Evolutionary conservation across 2,797 vertebrate genomes (phyloP).

Genomic region (Lagodon rhomboides): DNA sequence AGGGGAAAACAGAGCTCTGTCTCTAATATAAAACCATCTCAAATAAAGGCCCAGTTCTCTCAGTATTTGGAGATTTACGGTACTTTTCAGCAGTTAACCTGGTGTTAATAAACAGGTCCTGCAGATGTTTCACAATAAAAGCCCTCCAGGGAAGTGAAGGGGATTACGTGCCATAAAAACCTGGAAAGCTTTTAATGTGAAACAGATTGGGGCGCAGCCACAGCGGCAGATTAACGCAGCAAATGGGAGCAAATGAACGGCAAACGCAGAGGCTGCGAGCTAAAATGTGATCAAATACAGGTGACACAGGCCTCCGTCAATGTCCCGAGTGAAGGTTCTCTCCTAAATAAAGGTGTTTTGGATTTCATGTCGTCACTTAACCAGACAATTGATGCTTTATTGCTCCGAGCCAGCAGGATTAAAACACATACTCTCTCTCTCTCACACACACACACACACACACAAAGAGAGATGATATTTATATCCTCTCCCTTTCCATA

Average conservation of each 20-base stretch:
- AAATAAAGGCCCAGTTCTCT: neutral
- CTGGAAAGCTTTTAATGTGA: conserved; percentile 41
- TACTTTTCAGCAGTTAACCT: conserved; percentile 23
- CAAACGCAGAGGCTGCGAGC: neutral
- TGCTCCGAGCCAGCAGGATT: neutral
- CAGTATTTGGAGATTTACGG: neutral
- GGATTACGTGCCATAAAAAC: conserved; percentile 41
- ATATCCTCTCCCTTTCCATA: conserved; percentile 40
- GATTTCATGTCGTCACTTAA: conserved; percentile 9
- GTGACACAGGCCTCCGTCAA: conserved; percentile 14
- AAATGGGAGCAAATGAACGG: conserved; percentile 10
- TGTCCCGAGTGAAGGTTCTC: neutral
- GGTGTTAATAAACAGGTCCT: conserved; percentile 38
- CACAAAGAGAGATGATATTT: conserved; percentile 34
- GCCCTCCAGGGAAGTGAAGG: conserved; percentile 23
- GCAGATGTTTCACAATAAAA: conserved; percentile 60
- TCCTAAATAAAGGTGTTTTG: conserved; percentile 25
- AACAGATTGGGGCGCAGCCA: conserved; percentile 51
- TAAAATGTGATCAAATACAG: neutral
- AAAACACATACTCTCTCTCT: neutral
- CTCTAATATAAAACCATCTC: neutral
- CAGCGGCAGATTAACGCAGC: conserved; percentile 31
- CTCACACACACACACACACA: conserved; percentile 1
- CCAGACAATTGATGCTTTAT: conserved; percentile 7
- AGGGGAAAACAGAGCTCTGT: neutral